Evolutionary conservation across 2,113 vertebrate species (phyloP).

Genomic region (Zosterops lateralis): DNA sequence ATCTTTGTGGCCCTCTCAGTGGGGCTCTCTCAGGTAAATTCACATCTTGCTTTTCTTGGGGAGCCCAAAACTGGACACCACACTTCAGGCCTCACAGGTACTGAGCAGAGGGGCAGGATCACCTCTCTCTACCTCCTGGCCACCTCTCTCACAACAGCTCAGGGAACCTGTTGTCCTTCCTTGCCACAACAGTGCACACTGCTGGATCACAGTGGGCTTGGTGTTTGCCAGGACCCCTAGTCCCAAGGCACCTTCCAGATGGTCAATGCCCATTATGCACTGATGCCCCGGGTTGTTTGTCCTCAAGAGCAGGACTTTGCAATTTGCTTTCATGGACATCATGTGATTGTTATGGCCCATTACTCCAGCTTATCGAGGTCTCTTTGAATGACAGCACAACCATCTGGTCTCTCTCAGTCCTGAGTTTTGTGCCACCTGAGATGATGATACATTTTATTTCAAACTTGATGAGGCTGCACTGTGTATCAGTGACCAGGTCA

Average conservation of each 20-base stretch:
- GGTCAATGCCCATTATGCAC: background rate
- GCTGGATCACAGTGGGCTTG: background rate
- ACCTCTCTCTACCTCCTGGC: background rate
- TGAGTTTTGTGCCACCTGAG: background rate
- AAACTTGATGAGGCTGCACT: background rate
- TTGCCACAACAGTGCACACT: background rate
- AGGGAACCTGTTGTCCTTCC: background rate
- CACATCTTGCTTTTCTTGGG: background rate
- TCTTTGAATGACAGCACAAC: background rate
- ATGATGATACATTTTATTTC: background rate
- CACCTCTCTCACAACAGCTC: background rate
- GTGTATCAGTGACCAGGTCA: background rate
- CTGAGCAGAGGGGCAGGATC: background rate
- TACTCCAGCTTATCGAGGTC: background rate
- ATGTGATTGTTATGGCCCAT: background rate
- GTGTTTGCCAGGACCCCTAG: background rate
- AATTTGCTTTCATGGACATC: background rate
- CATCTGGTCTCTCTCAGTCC: background rate
- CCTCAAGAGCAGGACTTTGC: background rate
- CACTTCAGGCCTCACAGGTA: background rate
- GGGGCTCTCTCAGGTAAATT: background rate
- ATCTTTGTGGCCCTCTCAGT: background rate
- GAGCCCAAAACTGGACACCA: background rate
- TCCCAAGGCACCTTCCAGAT: background rate
- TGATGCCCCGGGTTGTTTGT: background rate